Conservation (phyloP, 2,113 vertebrate species). For the Haemorhous mexicanus region DNA sequence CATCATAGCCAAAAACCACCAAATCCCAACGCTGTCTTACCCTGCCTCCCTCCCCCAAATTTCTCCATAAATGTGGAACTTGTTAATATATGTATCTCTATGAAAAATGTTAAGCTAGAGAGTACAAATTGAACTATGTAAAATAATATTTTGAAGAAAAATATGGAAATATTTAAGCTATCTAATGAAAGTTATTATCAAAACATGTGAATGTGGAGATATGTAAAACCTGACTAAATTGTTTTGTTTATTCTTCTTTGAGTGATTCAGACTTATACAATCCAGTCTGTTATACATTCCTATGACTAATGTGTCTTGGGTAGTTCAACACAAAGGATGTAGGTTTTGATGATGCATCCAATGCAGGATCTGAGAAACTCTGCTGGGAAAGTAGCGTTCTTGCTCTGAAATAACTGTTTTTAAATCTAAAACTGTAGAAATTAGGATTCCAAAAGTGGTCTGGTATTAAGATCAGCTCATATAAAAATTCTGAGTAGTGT, state of each 20-base stretch:
- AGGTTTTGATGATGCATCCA: neutral
- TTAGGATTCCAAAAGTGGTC: neutral
- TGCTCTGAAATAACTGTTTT: neutral
- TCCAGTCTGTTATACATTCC: neutral
- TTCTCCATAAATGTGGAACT: neutral
- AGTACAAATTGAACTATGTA: neutral
- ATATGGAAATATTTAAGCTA: neutral
- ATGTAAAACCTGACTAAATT: neutral
- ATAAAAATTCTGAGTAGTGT: neutral
- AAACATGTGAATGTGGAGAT: neutral
- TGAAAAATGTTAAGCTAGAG: neutral
- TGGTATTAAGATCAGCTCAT: neutral
- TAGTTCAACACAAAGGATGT: neutral
- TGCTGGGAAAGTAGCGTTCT: neutral
- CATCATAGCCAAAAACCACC: fast-evolving
- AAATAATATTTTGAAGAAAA: neutral
- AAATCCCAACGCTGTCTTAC: neutral
- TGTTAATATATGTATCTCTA: neutral
- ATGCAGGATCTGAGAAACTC: neutral
- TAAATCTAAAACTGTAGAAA: neutral
- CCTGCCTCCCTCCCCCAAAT: neutral
- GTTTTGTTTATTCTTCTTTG: neutral
- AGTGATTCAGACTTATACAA: neutral
- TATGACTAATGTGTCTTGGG: neutral
- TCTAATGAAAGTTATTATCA: neutral